phyloP scores from a whole-genome alignment of 2,888 invertebrate genomes.

The Hirtodrosophila alboralis region DNA sequence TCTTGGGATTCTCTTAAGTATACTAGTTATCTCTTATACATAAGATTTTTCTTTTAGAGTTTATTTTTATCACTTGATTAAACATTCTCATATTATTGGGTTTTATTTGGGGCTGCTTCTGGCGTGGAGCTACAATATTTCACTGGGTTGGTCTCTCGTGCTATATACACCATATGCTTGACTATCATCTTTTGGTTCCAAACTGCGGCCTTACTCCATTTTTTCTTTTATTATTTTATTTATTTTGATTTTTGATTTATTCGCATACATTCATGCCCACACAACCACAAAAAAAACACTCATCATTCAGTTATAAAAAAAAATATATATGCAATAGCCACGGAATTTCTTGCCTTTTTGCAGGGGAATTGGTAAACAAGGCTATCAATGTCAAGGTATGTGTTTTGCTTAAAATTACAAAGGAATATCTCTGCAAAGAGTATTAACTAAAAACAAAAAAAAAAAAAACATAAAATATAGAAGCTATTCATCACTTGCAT shows the following conservation, averaged over 20 bases:
- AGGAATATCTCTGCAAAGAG: slow-evolving; percentile 52
- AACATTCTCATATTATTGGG: slow-evolving; percentile 35
- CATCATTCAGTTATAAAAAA: slow-evolving; percentile 67
- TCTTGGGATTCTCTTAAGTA: slow-evolving; percentile 35
- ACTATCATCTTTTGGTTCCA: slow-evolving; percentile 43
- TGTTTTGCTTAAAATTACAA: slow-evolving; percentile 78
- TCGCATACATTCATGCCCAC: slow-evolving; percentile 44
- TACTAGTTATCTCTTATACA: slow-evolving; percentile 35
- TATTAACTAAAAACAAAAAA: slow-evolving; percentile 31
- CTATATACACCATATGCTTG: slow-evolving; percentile 38
- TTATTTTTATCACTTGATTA: slow-evolving; percentile 37
- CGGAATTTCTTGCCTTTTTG: slow-evolving; percentile 86
- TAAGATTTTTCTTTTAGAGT: slow-evolving; percentile 33
- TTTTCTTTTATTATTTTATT: slow-evolving; percentile 23
- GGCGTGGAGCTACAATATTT: slow-evolving; percentile 15
- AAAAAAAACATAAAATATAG: slow-evolving; percentile 13
- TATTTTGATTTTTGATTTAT: no score
- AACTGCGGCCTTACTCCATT: slow-evolving; percentile 28
- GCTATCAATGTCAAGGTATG: slow-evolving; percentile 98
- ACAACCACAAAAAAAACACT: slow-evolving; percentile 45
- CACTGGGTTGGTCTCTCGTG: slow-evolving; percentile 50
- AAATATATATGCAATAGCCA: slow-evolving; percentile 81
- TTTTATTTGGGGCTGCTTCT: slow-evolving; percentile 5
- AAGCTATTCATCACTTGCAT: slow-evolving; percentile 69
- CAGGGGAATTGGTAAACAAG: slow-evolving; percentile 98